These are phyloP conservation scores for Zoanthus sociatus DNA, from an alignment of 92 coral and sea anemone species.

Conservation along the genomic window DNA sequence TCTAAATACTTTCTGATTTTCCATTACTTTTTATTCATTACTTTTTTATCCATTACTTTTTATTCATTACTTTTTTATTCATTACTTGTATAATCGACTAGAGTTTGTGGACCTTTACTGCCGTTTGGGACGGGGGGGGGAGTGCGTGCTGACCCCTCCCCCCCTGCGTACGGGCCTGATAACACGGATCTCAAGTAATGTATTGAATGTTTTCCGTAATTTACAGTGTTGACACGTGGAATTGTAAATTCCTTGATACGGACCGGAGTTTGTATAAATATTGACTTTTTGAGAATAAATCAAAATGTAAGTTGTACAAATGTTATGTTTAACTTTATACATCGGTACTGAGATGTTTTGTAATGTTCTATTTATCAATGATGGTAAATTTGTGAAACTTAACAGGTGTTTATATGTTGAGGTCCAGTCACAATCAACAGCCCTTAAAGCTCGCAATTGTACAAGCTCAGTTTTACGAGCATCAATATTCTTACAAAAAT, in stretches of 20 bases:
- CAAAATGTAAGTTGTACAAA: constrained; percentile 22
- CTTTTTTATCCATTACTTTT: no score
- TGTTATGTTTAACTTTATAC: constrained; percentile 27
- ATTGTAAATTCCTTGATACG: constrained; percentile 19
- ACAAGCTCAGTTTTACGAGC: no score
- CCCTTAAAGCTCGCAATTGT: neutral
- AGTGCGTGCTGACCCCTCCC: no score
- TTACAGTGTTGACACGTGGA: constrained; percentile 26
- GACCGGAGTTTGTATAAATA: neutral
- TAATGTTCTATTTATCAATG: constrained; percentile 33
- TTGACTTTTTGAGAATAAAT: constrained; percentile 18
- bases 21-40: no score
- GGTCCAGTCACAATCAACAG: constrained; percentile 18
- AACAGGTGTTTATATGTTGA: constrained; percentile 34
- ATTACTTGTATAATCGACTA: no score
- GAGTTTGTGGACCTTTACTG: no score
- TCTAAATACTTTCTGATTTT: no score
- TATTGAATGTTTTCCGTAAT: constrained; percentile 9
- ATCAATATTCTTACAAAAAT: no score
- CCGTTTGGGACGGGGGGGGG: no score
- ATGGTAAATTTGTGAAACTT: constrained; percentile 8
- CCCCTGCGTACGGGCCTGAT: no score
- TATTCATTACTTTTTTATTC: no score
- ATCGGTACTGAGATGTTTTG: constrained; percentile 10
- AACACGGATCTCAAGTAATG: no score